Conservation (phyloP, 2,888 invertebrate species). For the Xylophagus ater region DNA sequence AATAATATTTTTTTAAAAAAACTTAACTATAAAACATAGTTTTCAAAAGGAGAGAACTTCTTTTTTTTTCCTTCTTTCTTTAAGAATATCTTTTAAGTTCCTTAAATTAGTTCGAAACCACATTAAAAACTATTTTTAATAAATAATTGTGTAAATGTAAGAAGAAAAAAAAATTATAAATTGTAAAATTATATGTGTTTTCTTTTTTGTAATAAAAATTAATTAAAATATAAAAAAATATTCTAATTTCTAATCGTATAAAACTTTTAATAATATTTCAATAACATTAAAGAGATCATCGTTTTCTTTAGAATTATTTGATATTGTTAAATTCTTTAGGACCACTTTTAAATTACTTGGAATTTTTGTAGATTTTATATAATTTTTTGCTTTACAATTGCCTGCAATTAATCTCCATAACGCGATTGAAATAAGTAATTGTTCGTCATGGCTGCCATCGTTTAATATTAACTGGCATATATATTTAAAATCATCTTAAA, state of each 20-base stretch:
- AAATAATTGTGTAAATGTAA: no score
- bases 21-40: no score
- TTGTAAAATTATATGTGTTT: no score
- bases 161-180: no score
- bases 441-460: slow-evolving; percentile 26
- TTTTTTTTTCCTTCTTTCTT: no score
- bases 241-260: slow-evolving; percentile 24
- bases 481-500: slow-evolving; percentile 17
- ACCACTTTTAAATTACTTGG: slow-evolving; percentile 24
- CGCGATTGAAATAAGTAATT: slow-evolving; percentile 25
- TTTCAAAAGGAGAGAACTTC: no score
- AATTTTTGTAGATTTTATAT: slow-evolving; percentile 30
- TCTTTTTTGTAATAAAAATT: no score
- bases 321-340: slow-evolving; percentile 20
- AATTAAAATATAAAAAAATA: no score
- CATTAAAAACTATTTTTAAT: no score
- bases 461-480: slow-evolving; percentile 8
- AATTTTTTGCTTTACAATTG: slow-evolving; percentile 29
- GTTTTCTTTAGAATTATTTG: slow-evolving; percentile 4
- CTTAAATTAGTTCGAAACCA: no score
- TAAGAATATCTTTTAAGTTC: no score
- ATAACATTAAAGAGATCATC: slow-evolving; percentile 24
- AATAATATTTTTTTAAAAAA: no score
- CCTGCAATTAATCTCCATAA: slow-evolving; percentile 33
- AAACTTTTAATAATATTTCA: slow-evolving; percentile 23